A percentile compares a stretch with the other conserved stretches of the same genome.
phyloP scores from a whole-genome alignment of 2,113 vertebrate species.

The Gasterosteus aculeatus region DNA sequence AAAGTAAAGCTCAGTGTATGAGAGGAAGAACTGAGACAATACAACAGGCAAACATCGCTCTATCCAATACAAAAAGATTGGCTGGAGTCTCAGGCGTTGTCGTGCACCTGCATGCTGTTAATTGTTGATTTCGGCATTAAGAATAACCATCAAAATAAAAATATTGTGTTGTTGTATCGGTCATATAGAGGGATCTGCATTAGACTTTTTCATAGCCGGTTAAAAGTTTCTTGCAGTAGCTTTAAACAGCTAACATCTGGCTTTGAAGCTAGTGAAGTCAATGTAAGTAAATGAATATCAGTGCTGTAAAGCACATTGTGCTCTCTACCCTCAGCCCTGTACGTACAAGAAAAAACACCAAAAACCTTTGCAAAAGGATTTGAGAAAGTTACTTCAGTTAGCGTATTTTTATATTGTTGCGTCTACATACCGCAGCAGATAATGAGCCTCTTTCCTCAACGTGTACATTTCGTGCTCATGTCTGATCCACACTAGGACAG shows the following conservation, averaged over 20 bases:
- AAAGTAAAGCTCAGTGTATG: conserved; percentile 21
- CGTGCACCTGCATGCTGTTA: not conserved
- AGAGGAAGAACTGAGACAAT: conserved; percentile 26
- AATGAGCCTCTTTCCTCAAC: not conserved
- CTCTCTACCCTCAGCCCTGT: not conserved
- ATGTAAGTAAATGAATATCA: not conserved
- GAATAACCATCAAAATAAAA: not conserved
- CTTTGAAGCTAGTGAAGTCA: not conserved
- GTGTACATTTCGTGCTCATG: conserved; percentile 2
- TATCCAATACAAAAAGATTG: not conserved
- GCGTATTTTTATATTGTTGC: conserved; percentile 8
- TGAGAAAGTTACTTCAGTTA: not conserved
- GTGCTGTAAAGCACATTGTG: not conserved
- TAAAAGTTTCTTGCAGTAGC: not conserved
- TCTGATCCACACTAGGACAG: not conserved
- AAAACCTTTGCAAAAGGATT: not conserved
- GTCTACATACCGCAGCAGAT: conserved; percentile 15
- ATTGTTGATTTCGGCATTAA: not conserved
- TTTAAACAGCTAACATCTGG: not conserved
- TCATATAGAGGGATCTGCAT: not conserved
- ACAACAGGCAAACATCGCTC: conserved; percentile 12
- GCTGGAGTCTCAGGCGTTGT: not conserved
- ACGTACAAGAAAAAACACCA: not conserved
- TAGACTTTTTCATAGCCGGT: not conserved
- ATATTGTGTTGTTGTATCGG: not conserved